Base-by-base conservation (phyloP, 1,140 invertebrate species). In the Bombus waltoni region DNA sequence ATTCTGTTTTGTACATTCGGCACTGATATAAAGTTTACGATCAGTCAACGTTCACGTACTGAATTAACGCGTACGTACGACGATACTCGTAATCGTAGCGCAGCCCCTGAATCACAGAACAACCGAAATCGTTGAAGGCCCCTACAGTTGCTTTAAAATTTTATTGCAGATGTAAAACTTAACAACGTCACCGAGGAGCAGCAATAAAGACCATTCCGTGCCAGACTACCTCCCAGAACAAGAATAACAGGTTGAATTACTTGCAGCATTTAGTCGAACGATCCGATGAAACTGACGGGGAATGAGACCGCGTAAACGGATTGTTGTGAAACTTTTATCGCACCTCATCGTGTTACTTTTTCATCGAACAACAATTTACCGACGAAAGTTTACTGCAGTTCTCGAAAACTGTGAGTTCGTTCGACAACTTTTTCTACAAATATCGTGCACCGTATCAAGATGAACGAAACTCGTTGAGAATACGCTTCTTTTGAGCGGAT, bases 161-260 rank as follows among this genome's bases (percentile, higher is more conserved):
- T 89, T 77, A 84, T 87, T 28, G 72, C 22, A n/a, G 35, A 44
- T 72, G 82, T 89, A 89, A 87, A 89, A 89, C 82, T 89, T 89
- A 87, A 89, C 62, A 83, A 72, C 80, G 62, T 73, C 35, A 35
- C 81, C 70, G 70, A 28, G 35, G 28, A 47, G 47, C 28, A 44
- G 35, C 74, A 44, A 83, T 87, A 87, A 77, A 81, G 72, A 65
- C 47, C 84, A n/a, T 81, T 89, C 68, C 28, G 35, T 62, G 62
- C 22, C 6, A 74, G 25, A 59, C 25, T 76, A 76, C 81, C 74
- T 65, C 70, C 77, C 75, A 77, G 75, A 66, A 32, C 83, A 65
- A 40, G 79, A 79, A 89, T 89, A 86, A 89, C 74, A 38, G 53
- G 28, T 44, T n/a, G 75, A 70, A 86, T 65, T 44, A 75, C 53